phyloP scores from a whole-genome alignment of 2,797 vertebrate species.

The Enteromius anoplus region DNA sequence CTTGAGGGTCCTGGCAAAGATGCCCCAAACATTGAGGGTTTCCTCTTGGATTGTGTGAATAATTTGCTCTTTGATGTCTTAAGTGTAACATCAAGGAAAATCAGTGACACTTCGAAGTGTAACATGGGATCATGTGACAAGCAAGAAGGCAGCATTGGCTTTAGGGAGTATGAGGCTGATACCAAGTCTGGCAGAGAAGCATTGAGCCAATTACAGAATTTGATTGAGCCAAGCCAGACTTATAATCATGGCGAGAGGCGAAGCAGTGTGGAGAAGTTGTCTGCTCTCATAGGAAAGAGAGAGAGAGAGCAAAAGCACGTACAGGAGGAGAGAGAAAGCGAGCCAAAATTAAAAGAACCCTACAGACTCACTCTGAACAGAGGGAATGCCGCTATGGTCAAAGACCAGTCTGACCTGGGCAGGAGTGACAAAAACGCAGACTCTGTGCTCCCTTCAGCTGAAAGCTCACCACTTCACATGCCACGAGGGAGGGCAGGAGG shows the following conservation, averaged over 20 bases:
- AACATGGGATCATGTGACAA: conserved; percentile 72
- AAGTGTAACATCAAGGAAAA: conserved; percentile 87
- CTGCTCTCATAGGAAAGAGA: conserved; percentile 55
- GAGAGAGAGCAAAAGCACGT: conserved; percentile 65
- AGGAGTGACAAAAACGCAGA: conserved; percentile 46
- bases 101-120: conserved; percentile 77
- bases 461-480: conserved; percentile 58
- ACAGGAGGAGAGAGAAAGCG: conserved; percentile 65
- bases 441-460: conserved; percentile 26
- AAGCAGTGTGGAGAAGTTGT: conserved; percentile 63
- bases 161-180: conserved; percentile 59
- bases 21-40: conserved; percentile 70
- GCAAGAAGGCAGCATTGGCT: conserved; percentile 63
- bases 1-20: conserved; percentile 71
- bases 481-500: conserved; percentile 64
- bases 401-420: conserved; percentile 72
- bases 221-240: conserved; percentile 61
- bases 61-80: conserved; percentile 87
- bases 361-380: conserved; percentile 66
- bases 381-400: conserved; percentile 55
- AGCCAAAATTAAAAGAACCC: conserved; percentile 69
- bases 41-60: conserved; percentile 84
- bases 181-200: conserved; percentile 68
- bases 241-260: conserved; percentile 63
- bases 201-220: conserved; percentile 63